A percentile compares a stretch with the other conserved stretches of the same genome.
phyloP scores from a whole-genome alignment of 53 echinoderm and acorn worm genomes.

The Arbacia lixula region DNA sequence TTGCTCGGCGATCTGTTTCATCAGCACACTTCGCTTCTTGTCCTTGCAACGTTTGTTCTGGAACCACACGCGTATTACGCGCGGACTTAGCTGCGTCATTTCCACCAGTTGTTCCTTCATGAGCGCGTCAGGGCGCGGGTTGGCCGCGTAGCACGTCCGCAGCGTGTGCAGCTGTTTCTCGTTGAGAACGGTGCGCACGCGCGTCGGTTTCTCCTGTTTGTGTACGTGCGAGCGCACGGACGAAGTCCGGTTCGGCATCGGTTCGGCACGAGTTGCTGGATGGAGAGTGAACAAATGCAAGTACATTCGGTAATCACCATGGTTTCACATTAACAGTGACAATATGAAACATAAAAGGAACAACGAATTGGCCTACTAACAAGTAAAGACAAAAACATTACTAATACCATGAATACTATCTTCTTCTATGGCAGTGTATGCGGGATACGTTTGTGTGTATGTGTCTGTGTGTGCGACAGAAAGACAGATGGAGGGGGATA shows the following conservation, averaged over 20 bases:
- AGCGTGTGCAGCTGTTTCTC: slow-evolving; percentile 99
- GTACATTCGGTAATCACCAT: too few species aligned
- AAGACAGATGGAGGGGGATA: too few species aligned
- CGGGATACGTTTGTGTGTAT: too few species aligned
- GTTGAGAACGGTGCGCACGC: slow-evolving; percentile 95
- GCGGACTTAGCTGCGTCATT: slow-evolving; percentile 92
- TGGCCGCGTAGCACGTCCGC: slow-evolving; percentile 98
- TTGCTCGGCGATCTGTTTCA: slow-evolving; percentile 98
- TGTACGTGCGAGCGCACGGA: slow-evolving; percentile 84
- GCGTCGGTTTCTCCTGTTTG: slow-evolving; percentile 97
- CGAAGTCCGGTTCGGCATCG: slow-evolving; percentile 83
- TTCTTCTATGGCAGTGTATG: too few species aligned
- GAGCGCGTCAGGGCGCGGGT: slow-evolving; percentile 97
- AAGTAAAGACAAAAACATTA: too few species aligned
- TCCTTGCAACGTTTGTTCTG: slow-evolving; percentile 99
- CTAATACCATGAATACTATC: too few species aligned
- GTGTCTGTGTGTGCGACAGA: too few species aligned
- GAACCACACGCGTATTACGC: slow-evolving; percentile 98
- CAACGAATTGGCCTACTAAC: too few species aligned
- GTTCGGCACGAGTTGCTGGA: slow-evolving; percentile 67
- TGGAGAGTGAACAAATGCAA: not conserved
- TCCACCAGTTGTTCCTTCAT: slow-evolving; percentile 99
- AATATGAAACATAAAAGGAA: too few species aligned
- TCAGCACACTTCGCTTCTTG: slow-evolving; percentile 83
- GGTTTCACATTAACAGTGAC: too few species aligned